A percentile compares a stretch with the other conserved stretches of the same genome.
Evolutionary conservation across 2,113 vertebrate genomes (phyloP).

Genomic region (Xiphophorus hellerii): DNA sequence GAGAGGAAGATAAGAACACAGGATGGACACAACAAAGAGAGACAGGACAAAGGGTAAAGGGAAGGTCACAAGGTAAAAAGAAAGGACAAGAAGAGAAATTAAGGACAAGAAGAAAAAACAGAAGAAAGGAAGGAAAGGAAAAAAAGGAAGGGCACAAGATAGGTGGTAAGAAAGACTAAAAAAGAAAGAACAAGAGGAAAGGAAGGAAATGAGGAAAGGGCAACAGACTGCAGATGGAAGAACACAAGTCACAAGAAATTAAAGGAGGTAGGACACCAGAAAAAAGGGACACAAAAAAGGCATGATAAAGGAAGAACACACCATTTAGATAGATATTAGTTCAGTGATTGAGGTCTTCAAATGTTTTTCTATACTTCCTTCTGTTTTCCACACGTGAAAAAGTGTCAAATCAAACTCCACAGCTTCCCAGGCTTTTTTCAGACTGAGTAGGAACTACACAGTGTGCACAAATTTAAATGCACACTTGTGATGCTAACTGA

Average conservation of each 20-base stretch:
- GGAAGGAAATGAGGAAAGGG: not conserved
- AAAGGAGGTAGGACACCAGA: too few species aligned
- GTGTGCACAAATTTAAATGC: not conserved
- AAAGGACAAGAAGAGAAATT: not conserved
- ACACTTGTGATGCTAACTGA: constrained; percentile 3
- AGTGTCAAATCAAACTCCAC: too few species aligned
- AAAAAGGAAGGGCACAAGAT: not conserved
- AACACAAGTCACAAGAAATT: not conserved
- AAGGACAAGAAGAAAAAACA: not conserved
- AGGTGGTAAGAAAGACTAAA: not conserved
- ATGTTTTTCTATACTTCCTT: not conserved
- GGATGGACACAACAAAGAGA: not conserved
- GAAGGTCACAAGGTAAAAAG: not conserved
- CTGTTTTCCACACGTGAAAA: too few species aligned
- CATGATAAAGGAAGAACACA: too few species aligned
- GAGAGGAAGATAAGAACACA: not conserved
- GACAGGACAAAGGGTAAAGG: not conserved
- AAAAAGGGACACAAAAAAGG: not conserved
- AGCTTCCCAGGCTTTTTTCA: too few species aligned
- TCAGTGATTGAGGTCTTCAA: not conserved
- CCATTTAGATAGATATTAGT: not conserved
- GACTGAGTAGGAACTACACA: not conserved
- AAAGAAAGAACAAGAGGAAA: too few species aligned
- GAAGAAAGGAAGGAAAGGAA: not conserved
- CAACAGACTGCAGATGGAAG: not conserved